Base-by-base conservation (phyloP, 2,113 vertebrate genomes). In the Callorhinus ursinus region DNA sequence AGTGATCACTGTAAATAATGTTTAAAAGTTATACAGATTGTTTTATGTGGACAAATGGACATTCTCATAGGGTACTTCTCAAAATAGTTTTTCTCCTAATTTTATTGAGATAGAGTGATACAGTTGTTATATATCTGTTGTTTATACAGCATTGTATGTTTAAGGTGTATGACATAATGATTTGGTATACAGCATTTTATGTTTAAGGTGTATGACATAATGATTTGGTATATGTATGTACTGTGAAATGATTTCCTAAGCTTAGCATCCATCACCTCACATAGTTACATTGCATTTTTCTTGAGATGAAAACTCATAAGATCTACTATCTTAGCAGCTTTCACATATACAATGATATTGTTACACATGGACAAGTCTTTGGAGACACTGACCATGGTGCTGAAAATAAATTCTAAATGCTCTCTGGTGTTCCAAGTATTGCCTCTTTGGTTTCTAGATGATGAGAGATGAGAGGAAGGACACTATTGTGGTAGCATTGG, bases 341-440 rank as follows among this genome's bases (percentile, higher is more conserved):
- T 95, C 46, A 76, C 53, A 90, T 84, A 21, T 10, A 65, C 1
- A n/a, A 16, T 49, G 46, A 3, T 57, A 67, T 42, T 8, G 10
- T 90, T 61, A 65, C 36, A 55, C 57, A 57, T 1, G 14, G 3
- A 1, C 51, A 51, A 13, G 1, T 5, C 24, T n/a, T 84, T 39
- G 16, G 26, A 6, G 33, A 36, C 6, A 36, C 88, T 96, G 80
- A 4, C 84, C 88, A 59, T 95, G 88, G 95, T 97, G 46, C 72
- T 97, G 84, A 97, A 95, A n/a, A 4, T 53, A 16, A 59, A 33
- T 77, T 96, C n/a, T 72, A 14, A 16, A 7, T 85, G 9, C 3
- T 1, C 13, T 76, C 49, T 26, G 1, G 63, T 9, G 3, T 88
- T 42, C 3, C 5, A 36, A 39, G 11, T 6, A 24, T 90, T 82